These are phyloP conservation scores for Halichondria panicea DNA, from an alignment of 37 sponge, comb jelly and placozoan genomes.

Conservation along the genomic window DNA sequence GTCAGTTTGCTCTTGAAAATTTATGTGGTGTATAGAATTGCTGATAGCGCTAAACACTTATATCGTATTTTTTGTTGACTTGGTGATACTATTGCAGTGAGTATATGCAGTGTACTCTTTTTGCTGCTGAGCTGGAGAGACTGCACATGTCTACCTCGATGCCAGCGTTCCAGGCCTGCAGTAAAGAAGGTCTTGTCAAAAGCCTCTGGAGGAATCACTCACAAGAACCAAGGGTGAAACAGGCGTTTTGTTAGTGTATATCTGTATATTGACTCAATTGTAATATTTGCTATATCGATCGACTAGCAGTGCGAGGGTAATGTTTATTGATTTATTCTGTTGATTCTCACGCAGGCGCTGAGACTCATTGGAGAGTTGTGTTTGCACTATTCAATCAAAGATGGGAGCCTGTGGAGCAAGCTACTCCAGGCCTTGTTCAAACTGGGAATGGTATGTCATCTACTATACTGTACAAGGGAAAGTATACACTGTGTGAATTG, in stretches of 20 bases:
- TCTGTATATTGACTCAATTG: neutral
- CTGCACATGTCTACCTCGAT: conserved; percentile 25
- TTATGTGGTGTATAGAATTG: neutral
- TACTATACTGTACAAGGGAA: neutral
- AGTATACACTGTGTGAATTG: neutral
- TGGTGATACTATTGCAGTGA: too few relatives aligned
- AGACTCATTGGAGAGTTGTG: conserved; percentile 27
- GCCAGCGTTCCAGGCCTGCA: conserved; percentile 42
- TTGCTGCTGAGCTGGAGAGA: conserved; percentile 40
- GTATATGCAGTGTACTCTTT: conserved; percentile 35
- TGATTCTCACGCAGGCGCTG: conserved; percentile 17
- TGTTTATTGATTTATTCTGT: neutral
- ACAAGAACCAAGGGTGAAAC: conserved; percentile 45
- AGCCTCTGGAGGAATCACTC: conserved; percentile 39
- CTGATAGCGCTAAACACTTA: too few relatives aligned
- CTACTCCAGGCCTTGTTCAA: conserved; percentile 21
- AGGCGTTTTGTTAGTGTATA: neutral
- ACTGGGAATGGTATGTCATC: conserved; percentile 23
- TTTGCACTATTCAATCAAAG: conserved; percentile 13
- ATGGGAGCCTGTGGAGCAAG: conserved; percentile 16
- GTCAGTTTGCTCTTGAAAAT: neutral
- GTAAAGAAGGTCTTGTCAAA: conserved; percentile 47
- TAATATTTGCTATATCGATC: neutral
- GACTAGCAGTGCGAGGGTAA: neutral
- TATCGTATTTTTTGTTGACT: too few relatives aligned